phyloP scores from a whole-genome alignment of 2,113 vertebrate genomes.

The Nerophis lumbriciformis region DNA sequence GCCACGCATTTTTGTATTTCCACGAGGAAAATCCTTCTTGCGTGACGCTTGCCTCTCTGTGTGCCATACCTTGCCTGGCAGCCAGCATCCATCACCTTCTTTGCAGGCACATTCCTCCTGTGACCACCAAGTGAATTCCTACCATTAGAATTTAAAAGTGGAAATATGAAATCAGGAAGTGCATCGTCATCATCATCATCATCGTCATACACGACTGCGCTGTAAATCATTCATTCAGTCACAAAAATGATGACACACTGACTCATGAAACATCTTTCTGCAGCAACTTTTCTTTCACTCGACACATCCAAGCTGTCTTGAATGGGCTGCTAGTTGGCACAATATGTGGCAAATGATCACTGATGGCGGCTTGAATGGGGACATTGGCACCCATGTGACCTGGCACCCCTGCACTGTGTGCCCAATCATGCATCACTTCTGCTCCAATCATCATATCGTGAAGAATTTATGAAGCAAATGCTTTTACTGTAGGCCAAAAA shows the following conservation, averaged over 20 bases:
- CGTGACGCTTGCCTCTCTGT: background rate
- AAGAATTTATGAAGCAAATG: background rate
- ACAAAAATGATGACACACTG: background rate
- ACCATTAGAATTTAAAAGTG: background rate
- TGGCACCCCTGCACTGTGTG: background rate
- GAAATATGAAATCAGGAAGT: slow-evolving; percentile 1
- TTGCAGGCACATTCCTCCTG: background rate
- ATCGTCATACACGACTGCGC: background rate
- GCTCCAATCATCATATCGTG: background rate
- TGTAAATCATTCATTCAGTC: background rate
- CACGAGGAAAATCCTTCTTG: background rate
- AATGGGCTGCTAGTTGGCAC: background rate
- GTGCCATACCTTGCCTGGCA: background rate
- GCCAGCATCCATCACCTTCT: background rate
- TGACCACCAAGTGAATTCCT: background rate
- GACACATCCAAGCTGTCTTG: background rate
- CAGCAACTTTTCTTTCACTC: background rate
- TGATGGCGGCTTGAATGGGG: slow-evolving; percentile 1
- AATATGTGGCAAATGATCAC: slow-evolving; percentile 1
- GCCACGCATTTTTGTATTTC: background rate
- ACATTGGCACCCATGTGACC: background rate
- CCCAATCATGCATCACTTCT: background rate
- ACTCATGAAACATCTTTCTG: slow-evolving; percentile 2
- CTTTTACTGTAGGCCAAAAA: background rate
- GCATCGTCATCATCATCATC: background rate